phyloP scores from a whole-genome alignment of 2,797 vertebrate species.

The Malacoctenus gilli region DNA sequence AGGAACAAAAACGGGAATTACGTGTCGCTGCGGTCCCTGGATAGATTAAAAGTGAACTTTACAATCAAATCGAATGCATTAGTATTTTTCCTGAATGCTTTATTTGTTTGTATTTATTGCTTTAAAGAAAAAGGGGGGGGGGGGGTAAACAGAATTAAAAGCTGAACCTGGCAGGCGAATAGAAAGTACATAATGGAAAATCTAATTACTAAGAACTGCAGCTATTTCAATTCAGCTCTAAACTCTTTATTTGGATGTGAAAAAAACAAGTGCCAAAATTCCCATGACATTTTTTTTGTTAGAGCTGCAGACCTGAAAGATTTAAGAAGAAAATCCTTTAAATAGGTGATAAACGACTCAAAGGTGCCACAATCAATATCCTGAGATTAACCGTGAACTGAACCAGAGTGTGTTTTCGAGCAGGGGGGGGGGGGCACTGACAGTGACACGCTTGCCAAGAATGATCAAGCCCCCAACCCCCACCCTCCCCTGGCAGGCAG shows the following conservation, averaged over 20 bases:
- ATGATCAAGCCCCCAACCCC: neutral
- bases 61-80: neutral
- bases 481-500: neutral
- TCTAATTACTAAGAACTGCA: neutral
- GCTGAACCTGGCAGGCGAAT: neutral
- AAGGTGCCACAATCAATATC: neutral
- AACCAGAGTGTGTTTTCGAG: neutral
- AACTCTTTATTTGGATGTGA: too few relatives aligned
- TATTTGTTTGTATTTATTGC: too few relatives aligned
- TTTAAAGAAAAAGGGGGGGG: too few relatives aligned
- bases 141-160: neutral
- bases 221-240: neutral
- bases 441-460: neutral
- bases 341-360: neutral
- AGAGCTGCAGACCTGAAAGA: neutral
- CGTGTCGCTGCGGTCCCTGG: neutral
- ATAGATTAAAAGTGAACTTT: slow-evolving; percentile 3
- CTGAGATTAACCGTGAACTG: slow-evolving; percentile 3
- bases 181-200: neutral
- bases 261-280: too few relatives aligned
- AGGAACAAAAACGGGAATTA: neutral
- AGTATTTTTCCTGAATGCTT: too few relatives aligned
- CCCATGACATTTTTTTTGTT: too few relatives aligned
- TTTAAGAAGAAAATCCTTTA: neutral
- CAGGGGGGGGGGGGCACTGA: neutral